Base-by-base conservation (phyloP, 2,888 invertebrate genomes). In the Leucoptera coffeella region DNA sequence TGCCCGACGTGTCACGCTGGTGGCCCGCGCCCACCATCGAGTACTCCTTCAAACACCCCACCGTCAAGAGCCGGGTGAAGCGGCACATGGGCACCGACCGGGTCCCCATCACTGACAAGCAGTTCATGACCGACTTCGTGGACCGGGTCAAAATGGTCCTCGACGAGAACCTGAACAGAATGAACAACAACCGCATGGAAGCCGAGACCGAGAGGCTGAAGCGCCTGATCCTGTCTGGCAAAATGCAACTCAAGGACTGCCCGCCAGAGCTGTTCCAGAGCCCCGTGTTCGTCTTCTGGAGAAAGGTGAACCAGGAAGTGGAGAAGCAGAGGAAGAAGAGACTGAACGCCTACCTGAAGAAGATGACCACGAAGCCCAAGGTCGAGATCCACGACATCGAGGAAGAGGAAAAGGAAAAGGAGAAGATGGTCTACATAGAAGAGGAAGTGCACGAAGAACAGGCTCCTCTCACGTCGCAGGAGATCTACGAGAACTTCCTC, bases 151-250 rank as follows among this genome's bases (percentile, higher is more conserved):
- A n/a, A n/a, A n/a, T n/a, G n/a, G n/a, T n/a, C n/a, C n/a, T n/a
- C n/a, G n/a, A n/a, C n/a, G n/a, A n/a, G n/a, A n/a, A n/a, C n/a
- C n/a, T n/a, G n/a, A n/a, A n/a, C n/a, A n/a, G n/a, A n/a, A n/a
- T n/a, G n/a, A n/a, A n/a, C n/a, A n/a, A n/a, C n/a, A n/a, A n/a
- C n/a, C n/a, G n/a, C n/a, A n/a, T n/a, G n/a, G n/a, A n/a, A n/a
- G n/a, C n/a, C 40, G 82, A 83, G 51, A 73, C 78, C 60, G 79
- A 80, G 46, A 60, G 83, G 29, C 74, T 82, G 34, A 83, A 82
- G 45, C 73, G 75, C 34, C 58, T 84, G 34, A 79, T 83, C 30
- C 59, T 84, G 14, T 74, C 75, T 25, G 82, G 82, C 15, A 75
- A 76, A 43, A 80, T 82, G 24, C 79, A 81, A 0, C 50, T 82